Evolutionary conservation across 1,140 invertebrate genomes (phyloP).

Genomic region (Eulimnadia texana): DNA sequence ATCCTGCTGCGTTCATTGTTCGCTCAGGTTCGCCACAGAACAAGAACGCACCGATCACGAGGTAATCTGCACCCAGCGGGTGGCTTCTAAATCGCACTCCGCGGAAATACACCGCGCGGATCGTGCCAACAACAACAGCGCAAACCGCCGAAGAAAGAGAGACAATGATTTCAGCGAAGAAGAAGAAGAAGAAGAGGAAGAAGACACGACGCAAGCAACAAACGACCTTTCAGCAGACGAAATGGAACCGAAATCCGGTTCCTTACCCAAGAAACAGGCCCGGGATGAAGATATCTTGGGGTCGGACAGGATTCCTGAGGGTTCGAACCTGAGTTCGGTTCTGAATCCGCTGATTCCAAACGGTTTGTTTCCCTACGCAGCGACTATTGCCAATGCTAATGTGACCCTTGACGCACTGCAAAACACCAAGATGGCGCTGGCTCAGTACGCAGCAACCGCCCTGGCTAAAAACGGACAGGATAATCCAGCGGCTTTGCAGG

Average conservation of each 20-base stretch:
- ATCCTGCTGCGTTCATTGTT: background rate
- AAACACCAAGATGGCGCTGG: constrained; percentile 86
- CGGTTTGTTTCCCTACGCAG: constrained; percentile 12
- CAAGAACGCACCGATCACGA: background rate
- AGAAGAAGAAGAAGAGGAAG: background rate
- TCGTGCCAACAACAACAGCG: background rate
- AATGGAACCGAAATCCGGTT: background rate
- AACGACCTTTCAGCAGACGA: background rate
- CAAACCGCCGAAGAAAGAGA: background rate
- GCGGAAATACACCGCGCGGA: background rate
- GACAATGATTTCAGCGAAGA: background rate
- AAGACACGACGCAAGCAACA: background rate
- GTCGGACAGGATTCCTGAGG: background rate
- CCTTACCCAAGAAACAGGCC: background rate
- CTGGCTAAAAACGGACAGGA: constrained; percentile 43
- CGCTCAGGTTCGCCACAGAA: background rate
- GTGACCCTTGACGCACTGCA: constrained; percentile 81
- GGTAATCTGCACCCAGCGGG: background rate
- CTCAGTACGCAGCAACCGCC: constrained; percentile 68
- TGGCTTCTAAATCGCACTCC: background rate
- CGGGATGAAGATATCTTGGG: background rate
- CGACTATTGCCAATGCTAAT: constrained; percentile 31
- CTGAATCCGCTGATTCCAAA: constrained; percentile 28
- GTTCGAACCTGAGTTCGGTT: background rate
- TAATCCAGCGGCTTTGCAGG: constrained; percentile 69